These are phyloP conservation scores for Hirtodrosophila duncani DNA, from an alignment of 2,888 invertebrate genomes.

Conservation along the genomic window DNA sequence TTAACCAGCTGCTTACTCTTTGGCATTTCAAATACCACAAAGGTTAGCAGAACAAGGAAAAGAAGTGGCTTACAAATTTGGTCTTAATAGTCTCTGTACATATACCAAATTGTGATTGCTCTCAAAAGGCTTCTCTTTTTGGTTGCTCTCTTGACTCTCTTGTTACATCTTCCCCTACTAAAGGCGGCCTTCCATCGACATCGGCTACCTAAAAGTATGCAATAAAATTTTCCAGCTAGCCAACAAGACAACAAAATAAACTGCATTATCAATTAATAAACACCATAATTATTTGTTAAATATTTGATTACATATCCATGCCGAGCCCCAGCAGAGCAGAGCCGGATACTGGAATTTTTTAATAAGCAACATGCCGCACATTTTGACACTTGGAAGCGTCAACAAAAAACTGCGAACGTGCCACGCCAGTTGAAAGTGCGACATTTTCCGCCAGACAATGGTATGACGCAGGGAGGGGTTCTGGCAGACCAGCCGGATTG, in stretches of 20 bases:
- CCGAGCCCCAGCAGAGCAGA: constrained; percentile 8
- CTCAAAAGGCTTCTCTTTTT: too few species aligned
- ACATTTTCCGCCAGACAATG: constrained; percentile 67
- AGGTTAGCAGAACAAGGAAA: too few species aligned
- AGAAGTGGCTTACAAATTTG: too few species aligned
- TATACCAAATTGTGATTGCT: too few species aligned
- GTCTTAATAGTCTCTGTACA: too few species aligned
- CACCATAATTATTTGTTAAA: constrained; percentile 39
- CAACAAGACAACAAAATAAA: not conserved
- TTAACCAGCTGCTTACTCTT: too few species aligned
- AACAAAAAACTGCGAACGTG: constrained; percentile 32
- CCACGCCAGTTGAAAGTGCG: constrained; percentile 54
- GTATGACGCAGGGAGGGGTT: not conserved
- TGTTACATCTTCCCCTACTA: constrained; percentile 8
- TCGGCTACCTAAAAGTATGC: constrained; percentile 29
- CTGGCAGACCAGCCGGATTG: constrained; percentile 4
- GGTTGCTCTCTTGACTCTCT: not conserved
- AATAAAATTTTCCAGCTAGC: not conserved
- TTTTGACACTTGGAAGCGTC: constrained; percentile 71
- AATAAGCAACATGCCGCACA: constrained; percentile 62
- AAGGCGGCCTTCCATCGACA: too few species aligned
- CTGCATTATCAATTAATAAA: not conserved
- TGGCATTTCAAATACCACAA: too few species aligned
- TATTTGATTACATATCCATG: constrained; percentile 31
- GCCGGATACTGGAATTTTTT: constrained; percentile 55